Conservation (phyloP, 2,888 invertebrate species). For the Cephalotes varians region DNA sequence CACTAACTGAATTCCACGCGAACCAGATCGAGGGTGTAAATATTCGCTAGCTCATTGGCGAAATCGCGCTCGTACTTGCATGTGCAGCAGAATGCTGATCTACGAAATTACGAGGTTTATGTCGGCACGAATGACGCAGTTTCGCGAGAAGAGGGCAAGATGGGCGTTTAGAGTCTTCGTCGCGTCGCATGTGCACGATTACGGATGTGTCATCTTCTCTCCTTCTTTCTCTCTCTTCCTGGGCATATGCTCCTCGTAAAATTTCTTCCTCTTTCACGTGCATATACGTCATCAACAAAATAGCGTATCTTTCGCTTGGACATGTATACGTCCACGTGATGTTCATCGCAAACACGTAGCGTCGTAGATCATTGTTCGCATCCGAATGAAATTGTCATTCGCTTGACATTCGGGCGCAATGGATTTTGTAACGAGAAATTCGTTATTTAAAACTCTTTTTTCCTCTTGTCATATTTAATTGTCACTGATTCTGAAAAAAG, state of each 20-base stretch:
- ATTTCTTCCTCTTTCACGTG: conserved; percentile 5
- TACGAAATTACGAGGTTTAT: conserved; percentile 58
- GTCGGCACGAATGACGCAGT: conserved; percentile 58
- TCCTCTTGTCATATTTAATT: background rate
- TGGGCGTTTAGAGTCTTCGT: conserved; percentile 59
- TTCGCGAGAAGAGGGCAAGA: conserved; percentile 51
- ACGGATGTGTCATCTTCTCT: conserved; percentile 36
- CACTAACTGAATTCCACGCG: conserved; percentile 1
- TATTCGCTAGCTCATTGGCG: conserved; percentile 8
- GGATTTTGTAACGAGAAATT: conserved; percentile 20
- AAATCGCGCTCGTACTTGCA: background rate
- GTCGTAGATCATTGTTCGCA: conserved; percentile 19
- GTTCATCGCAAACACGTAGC: background rate
- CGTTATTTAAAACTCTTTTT: background rate
- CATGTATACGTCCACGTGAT: conserved; percentile 30
- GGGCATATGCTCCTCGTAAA: conserved; percentile 31
- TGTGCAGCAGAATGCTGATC: conserved; percentile 17
- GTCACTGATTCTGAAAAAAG: background rate
- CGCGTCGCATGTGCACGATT: conserved; percentile 28
- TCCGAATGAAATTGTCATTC: conserved; percentile 50
- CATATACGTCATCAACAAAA: conserved; percentile 54
- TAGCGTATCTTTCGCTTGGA: conserved; percentile 49
- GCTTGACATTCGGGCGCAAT: conserved; percentile 21
- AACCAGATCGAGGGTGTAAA: conserved; percentile 18
- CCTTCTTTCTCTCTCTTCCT: background rate